These are phyloP conservation scores for Neodon shergylaensis DNA, from an alignment of 2,113 vertebrate genomes.

Conservation along the genomic window DNA sequence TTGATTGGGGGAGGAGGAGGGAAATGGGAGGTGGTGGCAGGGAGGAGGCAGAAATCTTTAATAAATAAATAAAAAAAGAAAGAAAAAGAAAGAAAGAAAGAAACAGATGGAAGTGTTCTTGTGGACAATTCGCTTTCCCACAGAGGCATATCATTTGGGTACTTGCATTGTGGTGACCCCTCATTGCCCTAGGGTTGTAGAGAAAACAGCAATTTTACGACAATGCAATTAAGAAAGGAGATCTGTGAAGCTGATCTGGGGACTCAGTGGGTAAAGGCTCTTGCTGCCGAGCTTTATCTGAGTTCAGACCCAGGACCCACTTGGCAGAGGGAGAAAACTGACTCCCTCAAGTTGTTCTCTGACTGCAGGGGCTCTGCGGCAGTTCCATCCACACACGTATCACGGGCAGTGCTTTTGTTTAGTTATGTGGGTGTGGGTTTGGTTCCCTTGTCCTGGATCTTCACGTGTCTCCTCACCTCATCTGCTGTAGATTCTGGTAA, in stretches of 20 bases:
- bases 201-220: conserved; percentile 43
- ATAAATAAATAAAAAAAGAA: too few species aligned
- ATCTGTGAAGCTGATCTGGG: neutral
- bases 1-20: too few species aligned
- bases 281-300: neutral
- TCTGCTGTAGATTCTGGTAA: neutral
- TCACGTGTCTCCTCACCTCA: neutral
- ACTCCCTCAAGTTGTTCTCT: neutral
- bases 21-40: too few species aligned
- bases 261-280: neutral
- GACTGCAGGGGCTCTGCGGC: fast-evolving
- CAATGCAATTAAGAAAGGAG: conserved; percentile 45
- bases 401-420: neutral
- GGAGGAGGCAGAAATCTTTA: too few species aligned
- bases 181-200: neutral
- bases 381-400: neutral
- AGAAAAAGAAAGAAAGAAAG: too few species aligned
- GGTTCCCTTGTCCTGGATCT: neutral
- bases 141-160: neutral
- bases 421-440: neutral
- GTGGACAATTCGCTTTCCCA: neutral
- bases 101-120: neutral
- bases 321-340: too few species aligned
- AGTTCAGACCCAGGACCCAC: neutral
- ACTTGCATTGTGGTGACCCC: neutral